A percentile compares a stretch with the other conserved stretches of the same genome.
phyloP scores from a whole-genome alignment of 2,797 vertebrate species.

The Neoniphon sammara region DNA sequence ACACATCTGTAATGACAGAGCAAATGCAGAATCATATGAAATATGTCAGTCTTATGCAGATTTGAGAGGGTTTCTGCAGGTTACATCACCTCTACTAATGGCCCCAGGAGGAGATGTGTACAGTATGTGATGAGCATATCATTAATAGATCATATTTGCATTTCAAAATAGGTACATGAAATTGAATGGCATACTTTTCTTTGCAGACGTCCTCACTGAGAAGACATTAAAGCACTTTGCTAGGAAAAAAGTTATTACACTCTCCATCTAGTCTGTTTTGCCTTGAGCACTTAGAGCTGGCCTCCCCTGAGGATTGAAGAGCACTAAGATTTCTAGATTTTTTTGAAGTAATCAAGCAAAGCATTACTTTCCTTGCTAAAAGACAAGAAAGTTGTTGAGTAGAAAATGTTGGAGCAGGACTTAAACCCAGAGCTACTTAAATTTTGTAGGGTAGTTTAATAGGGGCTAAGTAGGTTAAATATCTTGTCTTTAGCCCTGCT shows the following conservation, averaged over 20 bases:
- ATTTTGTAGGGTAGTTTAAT: neutral
- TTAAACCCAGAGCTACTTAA: neutral
- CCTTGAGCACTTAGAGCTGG: slow-evolving; percentile 20
- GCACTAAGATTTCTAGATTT: neutral
- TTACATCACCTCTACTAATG: slow-evolving; percentile 62
- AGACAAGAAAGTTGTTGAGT: slow-evolving; percentile 3
- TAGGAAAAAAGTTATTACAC: slow-evolving; percentile 20
- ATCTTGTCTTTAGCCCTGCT: neutral
- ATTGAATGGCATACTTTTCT: slow-evolving; percentile 34
- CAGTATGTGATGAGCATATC: slow-evolving; percentile 40
- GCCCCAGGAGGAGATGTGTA: slow-evolving; percentile 31
- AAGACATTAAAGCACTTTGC: slow-evolving; percentile 35
- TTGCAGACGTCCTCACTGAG: slow-evolving; percentile 18
- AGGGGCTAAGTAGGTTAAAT: neutral
- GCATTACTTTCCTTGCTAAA: slow-evolving; percentile 5
- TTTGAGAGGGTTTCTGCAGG: slow-evolving; percentile 46
- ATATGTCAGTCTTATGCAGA: slow-evolving; percentile 47
- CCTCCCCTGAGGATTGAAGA: neutral
- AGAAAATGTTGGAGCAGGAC: neutral
- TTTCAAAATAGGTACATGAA: slow-evolving; percentile 49
- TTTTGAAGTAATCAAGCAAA: slow-evolving; percentile 29
- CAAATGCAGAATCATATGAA: slow-evolving; percentile 32
- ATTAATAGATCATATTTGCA: slow-evolving; percentile 57
- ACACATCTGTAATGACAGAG: slow-evolving; percentile 24
- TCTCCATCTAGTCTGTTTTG: slow-evolving; percentile 14